These are phyloP conservation scores for Micropterix aruncella DNA, from an alignment of 2,888 invertebrate genomes.

Conservation along the genomic window DNA sequence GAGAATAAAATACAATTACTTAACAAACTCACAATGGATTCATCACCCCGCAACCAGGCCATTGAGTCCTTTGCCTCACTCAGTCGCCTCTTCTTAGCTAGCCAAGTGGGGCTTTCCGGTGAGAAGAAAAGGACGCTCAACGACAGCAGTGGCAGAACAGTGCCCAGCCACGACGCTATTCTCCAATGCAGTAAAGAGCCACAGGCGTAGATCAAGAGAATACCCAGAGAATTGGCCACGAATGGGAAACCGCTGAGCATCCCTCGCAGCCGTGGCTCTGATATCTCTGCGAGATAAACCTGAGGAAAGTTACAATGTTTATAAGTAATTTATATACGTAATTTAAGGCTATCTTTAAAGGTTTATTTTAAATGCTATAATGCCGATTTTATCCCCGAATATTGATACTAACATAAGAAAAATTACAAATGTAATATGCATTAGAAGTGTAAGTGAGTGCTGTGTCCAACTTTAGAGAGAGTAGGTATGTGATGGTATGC, in stretches of 20 bases:
- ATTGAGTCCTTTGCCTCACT: conserved; percentile 42
- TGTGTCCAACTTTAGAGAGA: too few relatives aligned
- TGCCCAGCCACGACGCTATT: conserved; percentile 48
- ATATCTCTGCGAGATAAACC: conserved; percentile 65
- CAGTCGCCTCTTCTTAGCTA: conserved; percentile 45
- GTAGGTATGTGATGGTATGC: too few relatives aligned
- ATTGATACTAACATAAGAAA: too few relatives aligned
- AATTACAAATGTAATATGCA: too few relatives aligned
- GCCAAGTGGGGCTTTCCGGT: conserved; percentile 66
- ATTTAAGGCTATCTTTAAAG: too few relatives aligned
- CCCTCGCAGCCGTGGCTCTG: conserved; percentile 57
- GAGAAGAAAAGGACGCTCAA: conserved; percentile 45
- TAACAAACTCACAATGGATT: conserved; percentile 33
- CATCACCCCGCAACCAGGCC: conserved; percentile 43
- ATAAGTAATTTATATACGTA: too few relatives aligned
- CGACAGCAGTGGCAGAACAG: conserved; percentile 44
- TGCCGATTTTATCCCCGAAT: too few relatives aligned
- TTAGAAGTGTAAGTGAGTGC: too few relatives aligned
- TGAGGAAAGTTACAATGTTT: too few relatives aligned
- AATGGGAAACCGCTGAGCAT: conserved; percentile 55
- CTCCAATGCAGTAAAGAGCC: conserved; percentile 59
- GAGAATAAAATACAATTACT: too few relatives aligned
- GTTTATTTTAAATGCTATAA: too few relatives aligned
- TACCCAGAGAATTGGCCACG: conserved; percentile 61
- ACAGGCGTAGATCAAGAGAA: conserved; percentile 55